A percentile compares a stretch with the other conserved stretches of the same genome.
These are phyloP conservation scores for Capromys pilorides DNA, from an alignment of 2,797 vertebrate genomes.

Conservation along the genomic window DNA sequence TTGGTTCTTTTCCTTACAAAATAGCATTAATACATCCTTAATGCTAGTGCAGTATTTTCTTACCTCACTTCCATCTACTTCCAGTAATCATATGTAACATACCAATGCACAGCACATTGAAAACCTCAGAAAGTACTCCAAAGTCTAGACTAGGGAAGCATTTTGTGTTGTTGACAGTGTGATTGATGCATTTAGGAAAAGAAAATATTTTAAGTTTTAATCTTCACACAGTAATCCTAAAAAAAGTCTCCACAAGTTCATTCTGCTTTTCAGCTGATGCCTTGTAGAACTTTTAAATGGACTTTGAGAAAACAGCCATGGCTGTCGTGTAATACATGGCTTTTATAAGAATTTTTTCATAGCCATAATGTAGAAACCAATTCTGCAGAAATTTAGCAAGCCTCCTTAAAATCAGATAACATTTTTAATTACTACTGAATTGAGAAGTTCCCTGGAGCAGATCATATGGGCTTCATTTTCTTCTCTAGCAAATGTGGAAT, in stretches of 20 bases:
- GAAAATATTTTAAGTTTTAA: not conserved
- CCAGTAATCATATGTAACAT: not conserved
- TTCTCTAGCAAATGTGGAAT: not conserved
- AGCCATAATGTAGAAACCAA: not conserved
- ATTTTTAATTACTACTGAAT: not conserved
- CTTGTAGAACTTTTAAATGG: not conserved
- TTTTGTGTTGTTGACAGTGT: not conserved
- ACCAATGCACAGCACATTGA: not conserved
- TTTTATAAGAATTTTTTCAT: not conserved
- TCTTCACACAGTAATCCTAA: not conserved
- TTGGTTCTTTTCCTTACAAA: not conserved
- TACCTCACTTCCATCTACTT: not conserved
- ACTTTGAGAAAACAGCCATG: not conserved
- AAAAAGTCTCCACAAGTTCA: no score
- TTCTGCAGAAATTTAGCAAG: conserved; percentile 43
- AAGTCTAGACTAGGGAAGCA: not conserved
- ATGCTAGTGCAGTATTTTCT: not conserved
- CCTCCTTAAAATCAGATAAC: conserved; percentile 10
- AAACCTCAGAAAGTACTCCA: not conserved
- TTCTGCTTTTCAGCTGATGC: not conserved
- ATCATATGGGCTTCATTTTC: not conserved
- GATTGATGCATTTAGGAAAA: not conserved
- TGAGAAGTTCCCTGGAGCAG: not conserved
- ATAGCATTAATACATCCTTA: not conserved
- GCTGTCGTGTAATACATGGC: not conserved